A percentile compares a stretch with the other conserved stretches of the same genome.
These are phyloP conservation scores for Melipona quadrifasciata DNA, from an alignment of 1,140 invertebrate species.

Conservation along the genomic window DNA sequence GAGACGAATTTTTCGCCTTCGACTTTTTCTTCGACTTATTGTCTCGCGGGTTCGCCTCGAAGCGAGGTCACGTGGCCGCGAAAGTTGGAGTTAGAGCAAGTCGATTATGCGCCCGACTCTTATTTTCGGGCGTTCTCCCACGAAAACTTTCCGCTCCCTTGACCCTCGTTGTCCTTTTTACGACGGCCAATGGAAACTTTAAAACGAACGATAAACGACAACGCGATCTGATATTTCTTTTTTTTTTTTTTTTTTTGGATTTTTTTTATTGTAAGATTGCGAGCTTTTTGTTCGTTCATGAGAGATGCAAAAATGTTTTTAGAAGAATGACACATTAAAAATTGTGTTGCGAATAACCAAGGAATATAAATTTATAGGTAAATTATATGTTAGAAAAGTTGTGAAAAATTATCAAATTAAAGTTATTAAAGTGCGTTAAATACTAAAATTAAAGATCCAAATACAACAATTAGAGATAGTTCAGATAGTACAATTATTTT, in stretches of 20 bases:
- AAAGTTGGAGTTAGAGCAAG: neutral
- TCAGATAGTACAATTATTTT: no score
- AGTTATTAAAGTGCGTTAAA: no score
- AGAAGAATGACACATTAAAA: no score
- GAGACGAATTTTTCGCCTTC: neutral
- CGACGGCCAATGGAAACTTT: neutral
- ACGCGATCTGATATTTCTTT: neutral
- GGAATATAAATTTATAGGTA: no score
- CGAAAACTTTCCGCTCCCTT: neutral
- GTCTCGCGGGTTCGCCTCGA: neutral
- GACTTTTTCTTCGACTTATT: neutral
- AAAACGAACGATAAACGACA: neutral
- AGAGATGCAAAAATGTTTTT: no score
- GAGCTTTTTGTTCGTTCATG: no score
- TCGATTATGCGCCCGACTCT: constrained; percentile 1
- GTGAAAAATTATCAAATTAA: no score
- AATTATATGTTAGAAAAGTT: no score
- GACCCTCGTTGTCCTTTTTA: neutral
- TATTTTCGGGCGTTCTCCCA: neutral
- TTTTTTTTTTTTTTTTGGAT: no score
- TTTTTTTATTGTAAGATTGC: neutral
- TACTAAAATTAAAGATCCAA: no score
- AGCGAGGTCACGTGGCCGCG: neutral
- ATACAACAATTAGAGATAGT: no score
- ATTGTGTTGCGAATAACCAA: no score